Conservation (phyloP, 1,140 invertebrate genomes). For the Rhyzopertha dominica region DNA sequence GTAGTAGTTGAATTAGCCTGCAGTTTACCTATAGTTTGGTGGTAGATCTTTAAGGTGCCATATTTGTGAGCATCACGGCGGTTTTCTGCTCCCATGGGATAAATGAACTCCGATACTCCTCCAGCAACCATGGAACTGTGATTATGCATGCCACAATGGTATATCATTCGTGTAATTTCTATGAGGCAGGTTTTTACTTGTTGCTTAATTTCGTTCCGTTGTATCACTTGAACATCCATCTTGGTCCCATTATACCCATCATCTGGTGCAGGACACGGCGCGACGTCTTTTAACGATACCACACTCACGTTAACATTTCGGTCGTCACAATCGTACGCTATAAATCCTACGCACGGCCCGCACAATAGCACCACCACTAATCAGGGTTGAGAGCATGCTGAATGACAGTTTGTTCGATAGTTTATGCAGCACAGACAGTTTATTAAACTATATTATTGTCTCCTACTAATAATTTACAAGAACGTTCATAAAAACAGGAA, state of each 20-base stretch:
- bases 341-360: too few relatives aligned
- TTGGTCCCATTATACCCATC: not conserved
- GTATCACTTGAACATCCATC: not conserved
- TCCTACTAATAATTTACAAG: too few relatives aligned
- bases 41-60: slow-evolving; percentile 5
- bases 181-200: slow-evolving; percentile 15
- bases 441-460: too few relatives aligned
- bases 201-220: slow-evolving; percentile 3
- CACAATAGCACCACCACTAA: too few relatives aligned
- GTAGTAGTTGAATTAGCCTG: slow-evolving; percentile 6
- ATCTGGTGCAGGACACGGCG: slow-evolving; percentile 5
- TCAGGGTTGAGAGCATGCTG: too few relatives aligned
- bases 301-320: too few relatives aligned
- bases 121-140: slow-evolving; percentile 7
- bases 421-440: too few relatives aligned
- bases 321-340: too few relatives aligned
- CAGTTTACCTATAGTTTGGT: slow-evolving; percentile 3
- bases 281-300: slow-evolving; percentile 8
- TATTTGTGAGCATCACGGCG: slow-evolving; percentile 7
- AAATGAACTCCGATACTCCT: slow-evolving; percentile 5
- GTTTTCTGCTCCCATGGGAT: slow-evolving; percentile 2
- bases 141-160: slow-evolving; percentile 18
- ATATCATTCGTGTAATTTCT: slow-evolving; percentile 15
- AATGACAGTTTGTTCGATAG: too few relatives aligned
- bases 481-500: too few relatives aligned